These are phyloP conservation scores for Eubasilissa regina DNA, from an alignment of 1,140 invertebrate genomes.

Conservation along the genomic window DNA sequence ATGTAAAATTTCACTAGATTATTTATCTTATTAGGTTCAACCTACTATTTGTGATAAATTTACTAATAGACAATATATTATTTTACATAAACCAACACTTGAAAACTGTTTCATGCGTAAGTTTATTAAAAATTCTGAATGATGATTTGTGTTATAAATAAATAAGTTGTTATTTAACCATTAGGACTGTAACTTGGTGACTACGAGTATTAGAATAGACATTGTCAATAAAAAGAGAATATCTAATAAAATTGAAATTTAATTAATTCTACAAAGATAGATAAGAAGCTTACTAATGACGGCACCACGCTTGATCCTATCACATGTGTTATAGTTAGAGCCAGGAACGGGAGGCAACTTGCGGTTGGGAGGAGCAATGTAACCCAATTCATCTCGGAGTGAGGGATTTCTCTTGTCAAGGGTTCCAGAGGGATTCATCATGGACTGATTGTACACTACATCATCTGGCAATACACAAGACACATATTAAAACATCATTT, in stretches of 20 bases:
- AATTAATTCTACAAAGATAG: conserved; percentile 52
- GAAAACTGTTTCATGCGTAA: too few relatives aligned
- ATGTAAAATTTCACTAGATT: too few relatives aligned
- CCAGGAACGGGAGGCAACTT: conserved; percentile 93
- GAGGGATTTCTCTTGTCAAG: conserved; percentile 88
- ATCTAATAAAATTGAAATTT: neutral
- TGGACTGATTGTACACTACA: conserved; percentile 89
- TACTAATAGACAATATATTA: too few relatives aligned
- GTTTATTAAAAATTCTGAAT: too few relatives aligned
- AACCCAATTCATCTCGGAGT: conserved; percentile 89
- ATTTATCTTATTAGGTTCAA: too few relatives aligned
- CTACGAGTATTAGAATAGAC: neutral
- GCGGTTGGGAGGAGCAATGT: conserved; percentile 92
- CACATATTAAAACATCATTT: too few relatives aligned
- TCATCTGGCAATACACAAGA: conserved; percentile 76
- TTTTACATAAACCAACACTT: too few relatives aligned
- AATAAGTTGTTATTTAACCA: too few relatives aligned
- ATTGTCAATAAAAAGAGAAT: neutral
- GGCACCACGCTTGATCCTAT: conserved; percentile 93
- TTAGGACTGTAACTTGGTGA: too few relatives aligned
- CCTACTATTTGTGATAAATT: too few relatives aligned
- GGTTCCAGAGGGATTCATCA: conserved; percentile 77
- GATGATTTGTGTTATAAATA: too few relatives aligned
- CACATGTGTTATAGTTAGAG: conserved; percentile 94
- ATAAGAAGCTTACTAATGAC: conserved; percentile 83